These are phyloP conservation scores for Zosterops hypoxanthus DNA, from an alignment of 2,113 vertebrate genomes.

Conservation along the genomic window DNA sequence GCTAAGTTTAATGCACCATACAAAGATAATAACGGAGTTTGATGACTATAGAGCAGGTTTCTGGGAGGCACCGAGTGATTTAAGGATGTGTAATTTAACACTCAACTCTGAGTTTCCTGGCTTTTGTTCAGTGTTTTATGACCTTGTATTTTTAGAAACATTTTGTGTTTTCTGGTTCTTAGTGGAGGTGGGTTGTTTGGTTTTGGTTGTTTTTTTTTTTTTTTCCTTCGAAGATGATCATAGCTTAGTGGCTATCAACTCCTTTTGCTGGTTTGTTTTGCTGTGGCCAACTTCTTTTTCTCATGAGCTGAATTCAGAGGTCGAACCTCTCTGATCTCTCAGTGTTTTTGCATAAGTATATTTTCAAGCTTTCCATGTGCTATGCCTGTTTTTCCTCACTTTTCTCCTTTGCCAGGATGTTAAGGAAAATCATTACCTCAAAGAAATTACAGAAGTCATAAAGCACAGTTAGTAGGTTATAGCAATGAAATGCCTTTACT, in stretches of 20 bases:
- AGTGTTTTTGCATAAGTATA: background rate
- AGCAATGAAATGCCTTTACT: background rate
- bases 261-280: background rate
- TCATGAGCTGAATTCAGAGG: background rate
- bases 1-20: background rate
- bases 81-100: conserved; percentile 42
- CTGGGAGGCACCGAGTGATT: background rate
- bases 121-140: conserved; percentile 49
- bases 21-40: background rate
- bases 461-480: background rate
- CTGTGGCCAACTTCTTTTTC: background rate
- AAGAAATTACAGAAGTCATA: background rate
- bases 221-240: background rate
- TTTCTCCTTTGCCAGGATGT: background rate
- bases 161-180: conserved; percentile 34
- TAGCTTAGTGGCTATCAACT: background rate
- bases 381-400: background rate
- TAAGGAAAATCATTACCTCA: background rate
- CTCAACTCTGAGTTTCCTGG: conserved; percentile 39
- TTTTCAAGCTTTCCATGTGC: conserved; percentile 1
- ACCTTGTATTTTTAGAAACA: conserved; percentile 50
- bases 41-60: background rate
- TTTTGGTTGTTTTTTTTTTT: background rate
- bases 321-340: background rate
- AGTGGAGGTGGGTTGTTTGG: background rate